phyloP scores from a whole-genome alignment of 2,113 vertebrate genomes.

The Fulica atra region DNA sequence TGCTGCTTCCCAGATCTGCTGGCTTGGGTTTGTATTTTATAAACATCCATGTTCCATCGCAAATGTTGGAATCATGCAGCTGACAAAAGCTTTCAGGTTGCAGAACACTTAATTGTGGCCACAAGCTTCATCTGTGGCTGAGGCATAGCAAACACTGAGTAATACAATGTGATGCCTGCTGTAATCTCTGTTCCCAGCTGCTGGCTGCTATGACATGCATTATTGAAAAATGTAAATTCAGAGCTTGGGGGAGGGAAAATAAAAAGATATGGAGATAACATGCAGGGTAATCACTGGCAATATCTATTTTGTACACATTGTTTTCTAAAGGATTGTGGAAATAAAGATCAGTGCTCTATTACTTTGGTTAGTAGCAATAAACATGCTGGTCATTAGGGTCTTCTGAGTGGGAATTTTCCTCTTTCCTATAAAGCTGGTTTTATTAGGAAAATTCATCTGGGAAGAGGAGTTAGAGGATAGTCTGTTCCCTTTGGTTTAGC shows the following conservation, averaged over 20 bases:
- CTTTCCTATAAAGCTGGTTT: background rate
- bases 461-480: background rate
- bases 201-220: background rate
- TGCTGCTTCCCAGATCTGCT: background rate
- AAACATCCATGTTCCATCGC: accelerated
- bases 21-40: background rate
- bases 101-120: background rate
- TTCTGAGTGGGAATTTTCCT: background rate
- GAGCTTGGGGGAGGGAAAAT: accelerated
- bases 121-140: background rate
- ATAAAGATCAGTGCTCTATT: background rate
- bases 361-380: background rate
- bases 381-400: background rate
- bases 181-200: background rate
- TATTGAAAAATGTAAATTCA: background rate
- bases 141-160: background rate
- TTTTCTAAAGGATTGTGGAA: background rate
- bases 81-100: background rate
- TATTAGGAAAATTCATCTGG: background rate
- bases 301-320: background rate
- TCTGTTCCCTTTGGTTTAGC: background rate
- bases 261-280: accelerated
- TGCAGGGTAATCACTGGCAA: background rate
- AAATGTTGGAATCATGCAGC: background rate
- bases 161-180: background rate